Conservation (phyloP, 2,888 invertebrate species). For the Lordiphosa andalusiaca region DNA sequence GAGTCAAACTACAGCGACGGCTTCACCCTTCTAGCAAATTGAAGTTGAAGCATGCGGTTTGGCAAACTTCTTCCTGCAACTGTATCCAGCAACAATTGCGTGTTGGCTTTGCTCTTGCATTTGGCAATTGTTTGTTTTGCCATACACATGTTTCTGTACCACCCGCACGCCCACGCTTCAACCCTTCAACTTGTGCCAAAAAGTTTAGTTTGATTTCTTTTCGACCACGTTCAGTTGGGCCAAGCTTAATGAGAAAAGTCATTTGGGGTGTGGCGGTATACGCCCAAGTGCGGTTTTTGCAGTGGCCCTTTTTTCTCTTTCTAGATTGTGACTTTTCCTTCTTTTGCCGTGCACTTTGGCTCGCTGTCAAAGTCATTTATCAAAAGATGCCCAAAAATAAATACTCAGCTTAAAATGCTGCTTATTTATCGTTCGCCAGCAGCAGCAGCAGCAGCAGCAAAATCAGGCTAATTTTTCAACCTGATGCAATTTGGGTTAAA, state of each 20-base stretch:
- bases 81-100: constrained; percentile 31
- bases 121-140: constrained; percentile 62
- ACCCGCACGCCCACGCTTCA: constrained; percentile 2
- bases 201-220: constrained; percentile 53
- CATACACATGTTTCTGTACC: constrained; percentile 54
- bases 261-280: constrained; percentile 37
- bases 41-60: constrained; percentile 68
- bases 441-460: constrained; percentile 26
- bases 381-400: constrained; percentile 51
- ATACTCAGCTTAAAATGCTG: constrained; percentile 46
- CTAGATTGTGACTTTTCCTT: neutral
- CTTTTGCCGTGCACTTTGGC: constrained; percentile 18
- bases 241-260: constrained; percentile 67
- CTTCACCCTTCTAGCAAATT: constrained; percentile 48
- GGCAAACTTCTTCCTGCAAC: constrained; percentile 60
- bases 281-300: constrained; percentile 41
- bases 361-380: constrained; percentile 59
- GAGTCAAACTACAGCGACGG: constrained; percentile 40
- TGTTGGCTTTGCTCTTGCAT: constrained; percentile 28
- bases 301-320: constrained; percentile 16
- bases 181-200: constrained; percentile 25
- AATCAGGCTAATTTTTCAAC: constrained; percentile 58
- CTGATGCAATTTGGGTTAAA: constrained; percentile 39
- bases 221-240: constrained; percentile 49
- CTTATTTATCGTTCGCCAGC: constrained; percentile 49